phyloP scores from a whole-genome alignment of 2,888 invertebrate genomes.

The Clunio marinus region DNA sequence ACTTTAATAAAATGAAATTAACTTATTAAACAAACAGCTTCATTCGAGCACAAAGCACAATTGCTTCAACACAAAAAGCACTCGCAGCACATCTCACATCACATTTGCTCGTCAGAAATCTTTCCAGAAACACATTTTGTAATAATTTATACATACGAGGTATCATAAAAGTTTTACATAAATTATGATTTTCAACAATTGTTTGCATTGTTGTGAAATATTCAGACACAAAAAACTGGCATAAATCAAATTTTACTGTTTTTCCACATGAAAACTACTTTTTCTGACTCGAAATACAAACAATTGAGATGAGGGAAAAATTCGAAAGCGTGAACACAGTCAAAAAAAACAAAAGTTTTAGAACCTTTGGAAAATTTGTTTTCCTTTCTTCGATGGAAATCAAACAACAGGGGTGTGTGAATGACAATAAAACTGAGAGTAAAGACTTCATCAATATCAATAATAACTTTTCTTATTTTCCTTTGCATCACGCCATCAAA shows the following conservation, averaged over 20 bases:
- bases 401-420: not conserved
- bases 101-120: too few species aligned
- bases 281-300: too few species aligned
- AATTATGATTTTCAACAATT: not conserved
- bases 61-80: too few species aligned
- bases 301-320: too few species aligned
- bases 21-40: too few species aligned
- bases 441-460: constrained; percentile 27
- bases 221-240: constrained; percentile 10
- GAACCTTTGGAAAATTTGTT: not conserved
- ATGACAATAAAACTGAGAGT: not conserved
- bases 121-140: too few species aligned
- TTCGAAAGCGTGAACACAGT: too few species aligned
- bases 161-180: not conserved
- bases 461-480: not conserved
- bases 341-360: constrained; percentile 31
- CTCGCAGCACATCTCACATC: too few species aligned
- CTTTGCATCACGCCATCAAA: constrained; percentile 1
- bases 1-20: too few species aligned
- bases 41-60: too few species aligned
- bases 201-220: not conserved
- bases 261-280: not conserved
- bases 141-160: too few species aligned
- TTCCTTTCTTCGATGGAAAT: not conserved
- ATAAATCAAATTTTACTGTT: constrained; percentile 26